phyloP scores from a whole-genome alignment of 1,140 invertebrate genomes.

The Drosophila tani region DNA sequence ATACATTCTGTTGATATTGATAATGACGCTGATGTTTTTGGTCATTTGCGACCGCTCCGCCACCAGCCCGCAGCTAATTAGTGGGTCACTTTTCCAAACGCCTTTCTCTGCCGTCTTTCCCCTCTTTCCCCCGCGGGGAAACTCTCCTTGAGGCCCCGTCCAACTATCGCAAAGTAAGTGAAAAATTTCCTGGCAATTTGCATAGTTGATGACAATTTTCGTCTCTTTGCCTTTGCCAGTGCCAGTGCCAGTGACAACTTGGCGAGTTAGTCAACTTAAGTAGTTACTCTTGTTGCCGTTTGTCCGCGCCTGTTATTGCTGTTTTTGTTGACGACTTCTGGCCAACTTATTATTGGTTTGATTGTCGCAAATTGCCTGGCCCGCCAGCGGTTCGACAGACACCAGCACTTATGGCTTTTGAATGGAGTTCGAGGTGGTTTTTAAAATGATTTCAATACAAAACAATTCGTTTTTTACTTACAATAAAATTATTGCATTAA shows the following conservation, averaged over 20 bases:
- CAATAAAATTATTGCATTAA: neutral
- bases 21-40: slow-evolving; percentile 59
- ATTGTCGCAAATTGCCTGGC: slow-evolving; percentile 51
- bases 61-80: slow-evolving; percentile 26
- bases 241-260: slow-evolving; percentile 34
- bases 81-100: slow-evolving; percentile 25
- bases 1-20: slow-evolving; percentile 37
- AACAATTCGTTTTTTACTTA: neutral
- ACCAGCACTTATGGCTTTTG: neutral
- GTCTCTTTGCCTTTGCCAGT: slow-evolving; percentile 18
- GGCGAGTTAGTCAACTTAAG: slow-evolving; percentile 57
- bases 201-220: slow-evolving; percentile 74
- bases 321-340: slow-evolving; percentile 20
- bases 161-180: slow-evolving; percentile 51
- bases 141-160: neutral
- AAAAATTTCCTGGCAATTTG: slow-evolving; percentile 78
- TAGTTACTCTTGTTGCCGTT: slow-evolving; percentile 32
- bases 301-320: slow-evolving; percentile 25
- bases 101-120: too few species aligned
- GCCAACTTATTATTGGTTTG: slow-evolving; percentile 56
- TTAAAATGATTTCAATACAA: neutral
- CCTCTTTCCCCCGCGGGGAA: too few species aligned
- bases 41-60: slow-evolving; percentile 25
- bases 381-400: slow-evolving; percentile 13
- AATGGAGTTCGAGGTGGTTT: neutral